phyloP scores from a whole-genome alignment of 2,888 invertebrate species.

The Watsonalla binaria region DNA sequence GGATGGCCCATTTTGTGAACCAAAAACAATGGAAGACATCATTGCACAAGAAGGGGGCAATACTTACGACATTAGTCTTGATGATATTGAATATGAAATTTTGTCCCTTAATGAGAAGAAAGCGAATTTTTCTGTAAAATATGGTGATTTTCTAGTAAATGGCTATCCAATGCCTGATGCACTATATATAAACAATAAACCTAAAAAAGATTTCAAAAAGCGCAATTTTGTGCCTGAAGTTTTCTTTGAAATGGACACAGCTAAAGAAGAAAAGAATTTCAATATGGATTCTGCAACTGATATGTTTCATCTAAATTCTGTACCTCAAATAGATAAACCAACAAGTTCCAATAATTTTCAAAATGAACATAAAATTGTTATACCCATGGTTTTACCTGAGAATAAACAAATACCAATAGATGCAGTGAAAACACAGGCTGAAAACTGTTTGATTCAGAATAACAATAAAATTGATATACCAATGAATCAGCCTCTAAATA shows the following conservation, averaged over 20 bases:
- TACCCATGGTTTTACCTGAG: too few relatives aligned
- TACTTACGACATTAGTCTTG: constrained; percentile 39
- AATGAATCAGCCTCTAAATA: not conserved
- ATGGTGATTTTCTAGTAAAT: constrained; percentile 63
- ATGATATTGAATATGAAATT: constrained; percentile 62
- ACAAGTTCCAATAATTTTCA: not conserved
- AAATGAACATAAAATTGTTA: too few relatives aligned
- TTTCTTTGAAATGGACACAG: not conserved
- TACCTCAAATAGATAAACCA: not conserved
- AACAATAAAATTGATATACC: not conserved
- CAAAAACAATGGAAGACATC: constrained; percentile 16
- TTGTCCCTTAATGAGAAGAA: constrained; percentile 46
- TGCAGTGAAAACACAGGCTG: not conserved
- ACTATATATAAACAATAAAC: constrained; percentile 16
- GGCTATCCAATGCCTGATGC: constrained; percentile 36
- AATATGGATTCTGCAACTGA: not conserved
- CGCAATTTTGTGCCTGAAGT: not conserved
- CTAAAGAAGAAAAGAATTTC: not conserved
- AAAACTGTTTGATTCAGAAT: not conserved
- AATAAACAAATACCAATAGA: not conserved
- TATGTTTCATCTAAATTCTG: not conserved
- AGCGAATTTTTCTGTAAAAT: constrained; percentile 55
- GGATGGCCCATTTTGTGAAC: constrained; percentile 58
- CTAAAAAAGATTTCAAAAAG: constrained; percentile 8
- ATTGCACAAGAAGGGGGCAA: constrained; percentile 21